Conservation (phyloP, 2,888 invertebrate species). For the Melieria omissa region DNA sequence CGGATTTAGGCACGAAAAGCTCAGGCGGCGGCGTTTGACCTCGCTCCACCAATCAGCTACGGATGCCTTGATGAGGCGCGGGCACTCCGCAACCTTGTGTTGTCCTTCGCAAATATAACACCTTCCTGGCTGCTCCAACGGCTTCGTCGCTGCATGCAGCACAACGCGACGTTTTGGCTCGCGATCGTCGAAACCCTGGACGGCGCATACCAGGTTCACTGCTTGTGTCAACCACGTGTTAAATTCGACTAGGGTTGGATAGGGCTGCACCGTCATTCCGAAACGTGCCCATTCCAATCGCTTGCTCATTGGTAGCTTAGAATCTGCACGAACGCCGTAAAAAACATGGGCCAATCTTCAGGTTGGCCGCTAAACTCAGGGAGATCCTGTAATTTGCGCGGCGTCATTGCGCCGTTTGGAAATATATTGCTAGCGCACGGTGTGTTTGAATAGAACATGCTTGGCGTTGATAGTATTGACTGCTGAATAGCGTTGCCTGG, state of each 20-base stretch:
- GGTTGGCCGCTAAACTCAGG: conserved; percentile 35
- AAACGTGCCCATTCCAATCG: conserved; percentile 38
- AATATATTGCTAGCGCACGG: not conserved
- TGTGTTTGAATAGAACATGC: no score
- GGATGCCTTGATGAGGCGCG: not conserved
- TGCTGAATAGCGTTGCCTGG: no score
- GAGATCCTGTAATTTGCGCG: conserved; percentile 34
- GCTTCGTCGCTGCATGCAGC: not conserved
- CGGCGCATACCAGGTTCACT: conserved; percentile 27
- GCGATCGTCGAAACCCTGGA: not conserved
- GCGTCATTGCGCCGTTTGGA: not conserved
- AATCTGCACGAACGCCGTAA: conserved; percentile 29
- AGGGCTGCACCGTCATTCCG: conserved; percentile 21
- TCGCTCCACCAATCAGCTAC: conserved; percentile 6
- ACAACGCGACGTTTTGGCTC: not conserved
- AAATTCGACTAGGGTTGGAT: conserved; percentile 26
- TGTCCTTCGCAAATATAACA: not conserved
- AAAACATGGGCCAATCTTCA: conserved; percentile 41
- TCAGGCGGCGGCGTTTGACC: conserved; percentile 11
- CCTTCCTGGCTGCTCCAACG: no score
- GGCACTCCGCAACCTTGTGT: not conserved
- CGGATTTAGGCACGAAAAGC: conserved; percentile 16
- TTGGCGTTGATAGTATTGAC: no score
- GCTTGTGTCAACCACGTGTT: conserved; percentile 28
- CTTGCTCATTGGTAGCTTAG: conserved; percentile 40